Percentiles rank a stretch among this genome's conserved stretches.
These are phyloP conservation scores for Amyelois transitella DNA, from an alignment of 1,140 invertebrate species.

Conservation along the genomic window DNA sequence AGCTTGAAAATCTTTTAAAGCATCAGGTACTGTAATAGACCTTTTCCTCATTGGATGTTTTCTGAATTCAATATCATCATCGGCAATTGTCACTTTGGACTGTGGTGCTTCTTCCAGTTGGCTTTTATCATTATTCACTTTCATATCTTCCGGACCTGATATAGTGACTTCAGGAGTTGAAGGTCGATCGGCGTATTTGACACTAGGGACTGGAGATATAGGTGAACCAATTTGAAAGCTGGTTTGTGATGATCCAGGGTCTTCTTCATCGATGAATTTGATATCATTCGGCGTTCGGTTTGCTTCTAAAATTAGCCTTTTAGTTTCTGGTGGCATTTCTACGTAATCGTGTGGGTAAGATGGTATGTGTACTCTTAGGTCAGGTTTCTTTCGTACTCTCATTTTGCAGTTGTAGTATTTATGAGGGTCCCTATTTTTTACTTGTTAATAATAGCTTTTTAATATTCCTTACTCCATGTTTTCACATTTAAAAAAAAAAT, in stretches of 20 bases:
- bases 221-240: conserved; percentile 20
- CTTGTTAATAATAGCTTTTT: too few species aligned
- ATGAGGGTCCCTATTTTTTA: too few species aligned
- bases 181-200: conserved; percentile 17
- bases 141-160: conserved; percentile 16
- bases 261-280: conserved; percentile 36
- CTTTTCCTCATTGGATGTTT: conserved; percentile 11
- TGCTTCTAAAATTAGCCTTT: conserved; percentile 25
- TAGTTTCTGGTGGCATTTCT: conserved; percentile 49
- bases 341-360: conserved; percentile 58
- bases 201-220: background rate
- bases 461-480: too few species aligned
- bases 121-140: conserved; percentile 11
- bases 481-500: background rate
- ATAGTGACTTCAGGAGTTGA: conserved; percentile 47
- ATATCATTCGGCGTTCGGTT: conserved; percentile 37
- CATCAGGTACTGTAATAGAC: conserved; percentile 19
- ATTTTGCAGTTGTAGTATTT: conserved; percentile 20
- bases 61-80: conserved; percentile 26
- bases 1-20: conserved; percentile 13
- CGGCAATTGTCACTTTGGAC: background rate
- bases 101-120: conserved; percentile 3
- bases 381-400: conserved; percentile 53
- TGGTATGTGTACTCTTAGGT: conserved; percentile 48
- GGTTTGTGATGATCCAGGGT: conserved; percentile 7